Evolutionary conservation across 2,888 invertebrate species (phyloP).

Genomic region (Chrysolina haemoptera): DNA sequence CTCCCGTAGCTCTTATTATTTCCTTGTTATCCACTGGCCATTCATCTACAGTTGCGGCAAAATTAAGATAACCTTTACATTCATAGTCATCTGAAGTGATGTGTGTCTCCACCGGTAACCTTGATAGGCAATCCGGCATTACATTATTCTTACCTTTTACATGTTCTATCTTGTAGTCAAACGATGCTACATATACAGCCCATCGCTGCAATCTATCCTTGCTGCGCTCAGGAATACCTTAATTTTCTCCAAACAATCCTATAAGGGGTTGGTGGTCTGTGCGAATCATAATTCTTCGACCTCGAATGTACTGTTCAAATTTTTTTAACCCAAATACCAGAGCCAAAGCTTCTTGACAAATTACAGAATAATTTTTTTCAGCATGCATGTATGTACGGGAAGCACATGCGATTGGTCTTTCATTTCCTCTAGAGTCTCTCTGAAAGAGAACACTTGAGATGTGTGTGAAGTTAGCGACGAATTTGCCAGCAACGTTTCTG

Average conservation of each 20-base stretch:
- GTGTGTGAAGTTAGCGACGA: no score
- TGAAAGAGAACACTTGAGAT: constrained; percentile 22
- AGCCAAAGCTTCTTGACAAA: constrained; percentile 59
- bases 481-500: no score
- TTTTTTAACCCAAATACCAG: constrained; percentile 59
- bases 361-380: constrained; percentile 47
- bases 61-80: constrained; percentile 22
- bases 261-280: constrained; percentile 62
- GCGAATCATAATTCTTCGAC: constrained; percentile 56
- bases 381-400: constrained; percentile 54
- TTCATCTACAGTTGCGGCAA: constrained; percentile 15
- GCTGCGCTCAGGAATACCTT: constrained; percentile 14
- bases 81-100: constrained; percentile 7
- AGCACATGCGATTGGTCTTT: constrained; percentile 56
- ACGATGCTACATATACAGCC: constrained; percentile 7
- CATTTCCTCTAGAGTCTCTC: constrained; percentile 23
- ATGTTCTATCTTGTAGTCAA: constrained; percentile 12
- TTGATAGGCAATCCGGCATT: constrained; percentile 15
- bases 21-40: constrained; percentile 34
- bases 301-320: constrained; percentile 61
- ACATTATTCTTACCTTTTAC: constrained; percentile 6
- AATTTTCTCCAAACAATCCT: constrained; percentile 51
- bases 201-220: constrained; percentile 10
- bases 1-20: neutral
- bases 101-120: neutral